Conservation (phyloP, 2,113 vertebrate species). For the Proteles cristata region DNA sequence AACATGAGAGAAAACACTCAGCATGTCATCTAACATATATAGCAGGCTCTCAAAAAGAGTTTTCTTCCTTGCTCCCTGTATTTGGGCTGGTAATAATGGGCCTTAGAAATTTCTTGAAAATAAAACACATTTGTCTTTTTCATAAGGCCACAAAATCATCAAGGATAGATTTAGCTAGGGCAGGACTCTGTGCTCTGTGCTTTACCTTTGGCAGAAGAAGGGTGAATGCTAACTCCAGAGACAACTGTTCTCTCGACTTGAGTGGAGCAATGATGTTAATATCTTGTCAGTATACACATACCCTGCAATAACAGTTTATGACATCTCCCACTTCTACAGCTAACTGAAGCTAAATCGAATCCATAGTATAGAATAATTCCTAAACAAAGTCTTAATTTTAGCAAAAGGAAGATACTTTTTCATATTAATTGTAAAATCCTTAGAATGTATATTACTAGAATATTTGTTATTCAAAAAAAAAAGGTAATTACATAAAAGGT, state of each 20-base stretch:
- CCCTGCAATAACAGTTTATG: background rate
- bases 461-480: background rate
- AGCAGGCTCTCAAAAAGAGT: background rate
- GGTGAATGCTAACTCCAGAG: background rate
- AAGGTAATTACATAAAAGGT: slow-evolving; percentile 2
- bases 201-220: background rate
- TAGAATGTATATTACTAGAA: background rate
- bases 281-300: background rate
- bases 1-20: background rate
- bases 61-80: background rate
- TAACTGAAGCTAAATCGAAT: slow-evolving; percentile 39
- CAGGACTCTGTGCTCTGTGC: background rate
- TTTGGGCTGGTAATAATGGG: background rate
- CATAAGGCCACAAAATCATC: background rate
- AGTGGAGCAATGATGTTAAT: background rate
- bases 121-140: background rate
- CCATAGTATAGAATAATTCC: background rate
- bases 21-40: background rate
- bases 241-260: background rate
- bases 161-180: background rate
- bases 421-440: slow-evolving; percentile 27
- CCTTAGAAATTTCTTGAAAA: background rate
- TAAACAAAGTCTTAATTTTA: background rate
- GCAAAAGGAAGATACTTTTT: background rate
- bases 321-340: background rate